Base-by-base conservation (phyloP, 2,888 invertebrate genomes). In the Leucophenga maculata region DNA sequence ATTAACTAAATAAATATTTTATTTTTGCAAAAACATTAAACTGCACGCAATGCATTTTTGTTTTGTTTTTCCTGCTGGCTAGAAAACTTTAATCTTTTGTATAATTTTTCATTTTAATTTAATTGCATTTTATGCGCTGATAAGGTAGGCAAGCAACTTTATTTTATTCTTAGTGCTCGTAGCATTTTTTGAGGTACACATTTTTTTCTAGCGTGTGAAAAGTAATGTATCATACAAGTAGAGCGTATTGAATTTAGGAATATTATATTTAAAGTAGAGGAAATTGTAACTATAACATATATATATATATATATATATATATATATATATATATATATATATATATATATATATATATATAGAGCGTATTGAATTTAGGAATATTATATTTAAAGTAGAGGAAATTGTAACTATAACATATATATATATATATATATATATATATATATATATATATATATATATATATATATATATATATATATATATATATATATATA, bases 261-360 rank as follows among this genome's bases (percentile, higher is more conserved):
- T 26, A 26, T 26, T 80, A 82, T 80, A 78, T 80, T 80, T 80
- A 80, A 82, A 80, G 80, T 80, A 80, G 79, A 78, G 76, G 76
- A 77, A 71, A 55, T 73, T 74, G n/a, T n/a, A n/a, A n/a, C n/a
- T n/a, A n/a, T n/a, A n/a, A n/a, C n/a, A n/a, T n/a, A n/a, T n/a
- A n/a, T n/a, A n/a, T n/a, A n/a, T n/a, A n/a, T n/a, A n/a, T n/a
- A n/a, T n/a, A n/a, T n/a, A n/a, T n/a, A n/a, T n/a, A n/a, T n/a
- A n/a, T n/a, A n/a, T n/a, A n/a, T n/a, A n/a, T n/a, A n/a, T n/a
- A n/a, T n/a, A n/a, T n/a, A n/a, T n/a, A n/a, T n/a, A n/a, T n/a
- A n/a, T n/a, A n/a, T n/a, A n/a, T n/a, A n/a, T n/a, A n/a, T n/a
- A n/a, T n/a, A 82, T 8, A 39, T 1, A 39, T 6, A 4, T 26